These are phyloP conservation scores for Chironomus riparius DNA, from an alignment of 2,888 invertebrate genomes.

Conservation along the genomic window DNA sequence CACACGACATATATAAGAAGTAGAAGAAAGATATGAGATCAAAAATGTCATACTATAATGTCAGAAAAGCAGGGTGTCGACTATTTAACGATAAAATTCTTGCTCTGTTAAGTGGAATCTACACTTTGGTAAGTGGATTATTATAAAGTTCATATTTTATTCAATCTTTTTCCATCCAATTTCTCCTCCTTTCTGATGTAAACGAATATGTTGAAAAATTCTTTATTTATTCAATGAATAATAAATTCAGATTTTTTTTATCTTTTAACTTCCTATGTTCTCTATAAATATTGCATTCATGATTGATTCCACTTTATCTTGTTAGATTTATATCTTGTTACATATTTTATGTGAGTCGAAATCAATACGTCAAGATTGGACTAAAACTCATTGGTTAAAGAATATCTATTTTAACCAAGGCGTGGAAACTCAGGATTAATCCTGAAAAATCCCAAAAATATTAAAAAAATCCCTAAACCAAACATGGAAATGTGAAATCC, in stretches of 20 bases:
- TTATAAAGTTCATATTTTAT: neutral
- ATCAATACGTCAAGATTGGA: too few species aligned
- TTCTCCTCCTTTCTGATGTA: neutral
- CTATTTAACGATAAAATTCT: conserved; percentile 17
- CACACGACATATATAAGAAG: neutral
- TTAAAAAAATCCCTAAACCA: too few species aligned
- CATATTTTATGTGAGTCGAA: too few species aligned
- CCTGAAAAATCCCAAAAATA: too few species aligned
- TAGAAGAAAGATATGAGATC: conserved; percentile 8
- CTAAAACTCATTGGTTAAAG: too few species aligned
- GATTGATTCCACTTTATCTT: neutral
- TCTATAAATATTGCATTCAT: neutral
- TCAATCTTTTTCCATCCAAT: neutral
- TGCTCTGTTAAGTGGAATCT: conserved; percentile 21
- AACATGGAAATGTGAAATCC: too few species aligned
- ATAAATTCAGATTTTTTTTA: neutral
- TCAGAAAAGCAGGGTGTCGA: conserved; percentile 6
- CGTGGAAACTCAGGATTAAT: too few species aligned
- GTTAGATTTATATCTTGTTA: too few species aligned
- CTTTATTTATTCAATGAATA: neutral
- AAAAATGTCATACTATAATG: conserved; percentile 12
- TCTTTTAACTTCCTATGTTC: neutral
- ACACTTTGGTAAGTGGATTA: conserved; percentile 14
- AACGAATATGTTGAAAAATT: neutral
- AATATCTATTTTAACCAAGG: too few species aligned